Evolutionary conservation across 64 coral and sea anemone species (phyloP), one percentile per base, ranked within the genome.

Genomic region (Stichodactyla helianthus): DNA sequence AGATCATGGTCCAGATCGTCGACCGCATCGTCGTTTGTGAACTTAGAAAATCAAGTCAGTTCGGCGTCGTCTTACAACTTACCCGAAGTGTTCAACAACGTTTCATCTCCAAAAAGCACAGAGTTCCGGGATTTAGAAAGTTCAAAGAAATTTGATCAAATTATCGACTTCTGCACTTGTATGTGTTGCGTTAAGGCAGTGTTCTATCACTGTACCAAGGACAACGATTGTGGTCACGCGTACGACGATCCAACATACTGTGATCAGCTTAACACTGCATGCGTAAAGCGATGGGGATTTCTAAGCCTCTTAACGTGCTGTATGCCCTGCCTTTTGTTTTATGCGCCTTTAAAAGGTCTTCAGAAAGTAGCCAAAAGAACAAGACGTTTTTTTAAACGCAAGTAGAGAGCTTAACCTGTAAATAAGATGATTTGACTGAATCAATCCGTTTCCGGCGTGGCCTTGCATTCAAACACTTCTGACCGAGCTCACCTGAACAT

Each of bases 141-240:
- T 1, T 23, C 68, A 27, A 23, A 74, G n/a, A 27, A 74, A 10
- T 23, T 74, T 74, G 79, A 82, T 54, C 79, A 50, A 52, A 44
- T 83, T 53, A 23, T 61, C 11, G 92, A 93, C 5, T 89, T 62
- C 19, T 90, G 88, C 26, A 56, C 92, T 6, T 93, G 92, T 28
- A 87, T 93, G 88, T 93, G 84, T 52, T 93, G 92, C n/a, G 88
- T 93, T 4, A 89, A 90, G 53, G 84, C 92, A 2, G 16, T 87
- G 61, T 84, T 90, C 52, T 90, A 93, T 17, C 88, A 94, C 50
- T 94, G 92, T 22, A 90, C 88, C 8, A 84, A 94, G 62, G 55
- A 90, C 55, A n/a, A 76, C 28, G 88, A 94, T 5, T 26, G 71
- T 18, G 84, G 77, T 20, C 59, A 70, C 51, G 14, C 20, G 60